A percentile compares a stretch with the other conserved stretches of the same genome.
phyloP scores from a whole-genome alignment of 2,888 invertebrate species.

The Cheilosia scutellata region DNA sequence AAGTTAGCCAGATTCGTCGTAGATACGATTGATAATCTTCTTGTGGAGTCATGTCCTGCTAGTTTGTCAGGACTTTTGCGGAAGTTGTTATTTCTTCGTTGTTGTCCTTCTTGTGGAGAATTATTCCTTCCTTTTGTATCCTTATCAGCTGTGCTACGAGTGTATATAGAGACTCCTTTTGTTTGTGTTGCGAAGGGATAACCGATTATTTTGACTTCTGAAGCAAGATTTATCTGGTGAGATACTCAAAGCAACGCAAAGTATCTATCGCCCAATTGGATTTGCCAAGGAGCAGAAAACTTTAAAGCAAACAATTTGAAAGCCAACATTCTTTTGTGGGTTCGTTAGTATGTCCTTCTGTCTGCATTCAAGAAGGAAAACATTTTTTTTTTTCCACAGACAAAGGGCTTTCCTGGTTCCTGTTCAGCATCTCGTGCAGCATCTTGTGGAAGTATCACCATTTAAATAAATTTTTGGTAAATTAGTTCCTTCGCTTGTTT shows the following conservation, averaged over 20 bases:
- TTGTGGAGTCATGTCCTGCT: slow-evolving; percentile 37
- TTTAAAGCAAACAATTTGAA: slow-evolving; percentile 56
- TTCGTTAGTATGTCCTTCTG: neutral
- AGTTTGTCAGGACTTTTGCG: slow-evolving; percentile 66
- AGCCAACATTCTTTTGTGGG: slow-evolving; percentile 35
- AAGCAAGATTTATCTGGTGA: slow-evolving; percentile 49
- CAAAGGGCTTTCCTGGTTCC: slow-evolving; percentile 35
- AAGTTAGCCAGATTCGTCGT: slow-evolving; percentile 61
- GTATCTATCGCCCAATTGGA: slow-evolving; percentile 56
- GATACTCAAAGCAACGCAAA: neutral
- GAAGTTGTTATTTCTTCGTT: slow-evolving; percentile 69
- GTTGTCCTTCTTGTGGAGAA: slow-evolving; percentile 37
- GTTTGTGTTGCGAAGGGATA: slow-evolving; percentile 55
- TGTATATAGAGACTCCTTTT: neutral
- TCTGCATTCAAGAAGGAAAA: slow-evolving; percentile 27
- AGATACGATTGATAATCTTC: slow-evolving; percentile 68
- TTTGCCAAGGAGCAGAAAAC: slow-evolving; percentile 34
- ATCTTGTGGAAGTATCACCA: slow-evolving; percentile 41
- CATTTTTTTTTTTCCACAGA: slow-evolving; percentile 1
- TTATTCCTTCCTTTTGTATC: slow-evolving; percentile 47
- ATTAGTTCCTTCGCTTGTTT: slow-evolving; percentile 67
- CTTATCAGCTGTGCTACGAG: slow-evolving; percentile 61
- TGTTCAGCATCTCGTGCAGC: neutral
- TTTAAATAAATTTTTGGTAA: slow-evolving; percentile 68
- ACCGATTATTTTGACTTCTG: slow-evolving; percentile 70